These are phyloP conservation scores for Herpetotheres cachinnans DNA, from an alignment of 2,113 vertebrate genomes.

Conservation along the genomic window DNA sequence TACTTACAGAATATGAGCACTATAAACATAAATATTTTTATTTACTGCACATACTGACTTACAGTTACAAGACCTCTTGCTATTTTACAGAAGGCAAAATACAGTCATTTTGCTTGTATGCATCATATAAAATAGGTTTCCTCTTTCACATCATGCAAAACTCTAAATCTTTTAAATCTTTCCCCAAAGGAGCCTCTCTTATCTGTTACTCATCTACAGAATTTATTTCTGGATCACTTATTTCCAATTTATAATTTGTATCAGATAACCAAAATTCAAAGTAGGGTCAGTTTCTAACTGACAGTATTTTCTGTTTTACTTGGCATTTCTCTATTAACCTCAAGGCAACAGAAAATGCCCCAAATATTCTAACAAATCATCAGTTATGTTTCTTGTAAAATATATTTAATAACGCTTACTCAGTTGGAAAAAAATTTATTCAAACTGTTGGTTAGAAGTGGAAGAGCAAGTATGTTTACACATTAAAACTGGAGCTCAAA, in stretches of 20 bases:
- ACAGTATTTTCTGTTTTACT: background rate
- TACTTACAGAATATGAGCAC: background rate
- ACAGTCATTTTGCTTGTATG: background rate
- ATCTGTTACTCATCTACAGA: background rate
- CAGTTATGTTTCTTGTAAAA: conserved; percentile 2
- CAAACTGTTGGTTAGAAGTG: background rate
- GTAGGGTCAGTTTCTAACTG: background rate
- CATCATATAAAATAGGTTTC: fast-evolving
- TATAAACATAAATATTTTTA: background rate
- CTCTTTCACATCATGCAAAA: background rate
- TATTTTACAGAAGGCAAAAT: background rate
- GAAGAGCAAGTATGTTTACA: conserved; percentile 25
- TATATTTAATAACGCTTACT: background rate
- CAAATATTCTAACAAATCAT: background rate
- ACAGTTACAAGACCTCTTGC: background rate
- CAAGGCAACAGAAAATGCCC: background rate
- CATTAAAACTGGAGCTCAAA: conserved; percentile 1
- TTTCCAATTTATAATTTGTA: background rate
- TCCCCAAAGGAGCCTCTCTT: background rate
- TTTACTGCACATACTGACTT: background rate
- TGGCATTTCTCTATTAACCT: background rate
- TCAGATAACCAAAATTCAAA: background rate
- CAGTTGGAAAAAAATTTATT: background rate
- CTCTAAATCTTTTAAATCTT: background rate
- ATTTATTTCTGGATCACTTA: background rate